These are phyloP conservation scores for Odontothrips loti DNA, from an alignment of 2,888 invertebrate genomes.

Conservation along the genomic window DNA sequence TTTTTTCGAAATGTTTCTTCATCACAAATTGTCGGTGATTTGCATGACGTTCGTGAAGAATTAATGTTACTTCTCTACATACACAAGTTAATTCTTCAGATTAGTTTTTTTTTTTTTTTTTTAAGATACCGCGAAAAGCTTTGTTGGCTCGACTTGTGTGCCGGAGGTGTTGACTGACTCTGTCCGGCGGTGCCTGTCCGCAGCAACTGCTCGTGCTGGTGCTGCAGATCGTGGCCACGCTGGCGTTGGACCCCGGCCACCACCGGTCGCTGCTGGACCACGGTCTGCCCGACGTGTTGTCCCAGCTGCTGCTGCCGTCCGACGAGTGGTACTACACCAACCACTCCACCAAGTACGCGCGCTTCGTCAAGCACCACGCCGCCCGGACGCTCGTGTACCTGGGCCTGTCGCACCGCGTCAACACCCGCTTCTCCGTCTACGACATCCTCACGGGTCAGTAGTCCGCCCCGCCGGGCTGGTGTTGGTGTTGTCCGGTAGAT, in stretches of 20 bases:
- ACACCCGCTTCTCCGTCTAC: constrained; percentile 57
- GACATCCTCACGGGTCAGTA: constrained; percentile 51
- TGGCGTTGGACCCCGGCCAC: constrained; percentile 55
- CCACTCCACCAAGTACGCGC: constrained; percentile 59
- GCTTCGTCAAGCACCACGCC: constrained; percentile 61
- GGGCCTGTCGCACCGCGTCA: constrained; percentile 58
- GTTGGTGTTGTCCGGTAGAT: no score
- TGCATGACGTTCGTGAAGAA: no score
- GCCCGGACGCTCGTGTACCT: constrained; percentile 59
- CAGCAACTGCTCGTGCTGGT: constrained; percentile 60
- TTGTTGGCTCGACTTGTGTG: no score
- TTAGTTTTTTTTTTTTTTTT: not conserved
- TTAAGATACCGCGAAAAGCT: not conserved
- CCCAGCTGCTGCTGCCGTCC: constrained; percentile 59
- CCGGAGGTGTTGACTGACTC: no score
- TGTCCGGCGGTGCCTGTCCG: not conserved
- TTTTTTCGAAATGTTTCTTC: no score
- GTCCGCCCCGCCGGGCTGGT: not conserved
- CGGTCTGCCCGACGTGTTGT: constrained; percentile 57
- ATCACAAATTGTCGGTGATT: no score
- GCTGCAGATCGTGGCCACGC: constrained; percentile 56
- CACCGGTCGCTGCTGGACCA: constrained; percentile 54
- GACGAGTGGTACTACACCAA: constrained; percentile 66
- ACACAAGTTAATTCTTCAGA: no score
- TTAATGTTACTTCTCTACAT: no score